Percentiles rank a stretch among this genome's conserved stretches.
These are phyloP conservation scores for Plecturocebus donacophilus DNA, from an alignment of 2,113 vertebrate genomes.

Conservation along the genomic window DNA sequence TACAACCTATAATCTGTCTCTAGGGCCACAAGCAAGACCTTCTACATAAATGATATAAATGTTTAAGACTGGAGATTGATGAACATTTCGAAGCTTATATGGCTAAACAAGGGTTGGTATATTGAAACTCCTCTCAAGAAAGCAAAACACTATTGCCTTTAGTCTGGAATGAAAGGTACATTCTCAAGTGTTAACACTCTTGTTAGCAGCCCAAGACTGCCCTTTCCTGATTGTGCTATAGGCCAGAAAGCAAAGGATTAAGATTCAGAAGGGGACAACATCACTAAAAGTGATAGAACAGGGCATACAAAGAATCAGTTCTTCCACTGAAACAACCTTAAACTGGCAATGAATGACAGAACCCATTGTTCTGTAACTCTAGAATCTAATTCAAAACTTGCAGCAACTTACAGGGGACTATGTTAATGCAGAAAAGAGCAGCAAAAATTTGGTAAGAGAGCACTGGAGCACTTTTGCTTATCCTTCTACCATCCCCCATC, in stretches of 20 bases:
- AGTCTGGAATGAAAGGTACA: background rate
- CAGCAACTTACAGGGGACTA: background rate
- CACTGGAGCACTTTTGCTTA: background rate
- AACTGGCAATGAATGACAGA: background rate
- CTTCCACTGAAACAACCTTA: background rate
- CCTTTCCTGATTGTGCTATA: background rate
- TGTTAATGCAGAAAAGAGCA: background rate
- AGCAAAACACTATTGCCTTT: constrained; percentile 32
- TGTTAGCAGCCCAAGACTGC: background rate
- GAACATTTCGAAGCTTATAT: background rate
- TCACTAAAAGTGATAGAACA: background rate
- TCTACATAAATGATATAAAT: background rate
- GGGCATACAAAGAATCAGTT: background rate
- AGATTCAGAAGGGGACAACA: background rate
- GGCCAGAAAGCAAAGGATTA: background rate
- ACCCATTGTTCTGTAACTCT: background rate
- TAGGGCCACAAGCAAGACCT: background rate
- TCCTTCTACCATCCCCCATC: background rate
- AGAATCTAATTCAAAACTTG: background rate
- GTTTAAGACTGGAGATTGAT: background rate
- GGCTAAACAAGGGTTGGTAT: background rate
- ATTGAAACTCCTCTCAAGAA: background rate
- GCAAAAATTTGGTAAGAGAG: background rate
- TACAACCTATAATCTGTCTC: background rate
- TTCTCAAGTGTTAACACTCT: background rate